Percentiles rank a stretch among this genome's conserved stretches.
Conservation (phyloP, 2,797 vertebrate species). For the Malurus leucopterus region DNA sequence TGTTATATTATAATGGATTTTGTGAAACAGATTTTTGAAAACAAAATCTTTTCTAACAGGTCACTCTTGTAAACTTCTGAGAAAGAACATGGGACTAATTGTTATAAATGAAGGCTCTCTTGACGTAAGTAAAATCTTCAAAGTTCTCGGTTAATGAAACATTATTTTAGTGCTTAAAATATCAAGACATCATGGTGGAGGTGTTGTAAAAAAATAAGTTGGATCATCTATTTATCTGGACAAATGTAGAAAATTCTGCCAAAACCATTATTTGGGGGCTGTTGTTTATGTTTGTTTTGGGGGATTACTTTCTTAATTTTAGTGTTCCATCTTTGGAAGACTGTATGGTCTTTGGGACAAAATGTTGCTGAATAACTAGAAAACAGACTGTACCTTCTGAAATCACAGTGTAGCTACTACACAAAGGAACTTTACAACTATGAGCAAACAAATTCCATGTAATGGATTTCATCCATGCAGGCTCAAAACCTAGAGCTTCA, state of each 20-base stretch:
- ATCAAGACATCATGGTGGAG: background rate
- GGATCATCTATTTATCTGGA: background rate
- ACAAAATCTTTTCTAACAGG: slow-evolving; percentile 70
- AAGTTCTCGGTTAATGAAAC: background rate
- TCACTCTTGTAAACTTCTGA: slow-evolving; percentile 94
- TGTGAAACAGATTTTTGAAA: background rate
- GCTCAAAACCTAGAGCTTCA: background rate
- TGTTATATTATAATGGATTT: background rate
- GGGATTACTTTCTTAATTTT: background rate
- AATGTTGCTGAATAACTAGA: background rate
- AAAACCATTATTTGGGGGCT: background rate
- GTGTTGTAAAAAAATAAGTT: background rate
- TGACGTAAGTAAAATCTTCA: slow-evolving; percentile 84
- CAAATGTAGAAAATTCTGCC: background rate
- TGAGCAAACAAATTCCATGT: background rate
- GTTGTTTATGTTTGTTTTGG: background rate
- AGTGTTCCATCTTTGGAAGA: background rate
- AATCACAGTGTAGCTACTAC: background rate
- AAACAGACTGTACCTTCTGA: background rate
- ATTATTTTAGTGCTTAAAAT: background rate
- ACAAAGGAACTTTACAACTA: background rate
- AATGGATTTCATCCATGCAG: background rate
- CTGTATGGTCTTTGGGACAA: background rate
- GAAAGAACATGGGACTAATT: slow-evolving; percentile 96
- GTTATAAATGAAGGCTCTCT: slow-evolving; percentile 96